A percentile compares a stretch with the other conserved stretches of the same genome.
These are phyloP conservation scores for Pseudachorutes palmiensis DNA, from an alignment of 1,140 invertebrate genomes.

Conservation along the genomic window DNA sequence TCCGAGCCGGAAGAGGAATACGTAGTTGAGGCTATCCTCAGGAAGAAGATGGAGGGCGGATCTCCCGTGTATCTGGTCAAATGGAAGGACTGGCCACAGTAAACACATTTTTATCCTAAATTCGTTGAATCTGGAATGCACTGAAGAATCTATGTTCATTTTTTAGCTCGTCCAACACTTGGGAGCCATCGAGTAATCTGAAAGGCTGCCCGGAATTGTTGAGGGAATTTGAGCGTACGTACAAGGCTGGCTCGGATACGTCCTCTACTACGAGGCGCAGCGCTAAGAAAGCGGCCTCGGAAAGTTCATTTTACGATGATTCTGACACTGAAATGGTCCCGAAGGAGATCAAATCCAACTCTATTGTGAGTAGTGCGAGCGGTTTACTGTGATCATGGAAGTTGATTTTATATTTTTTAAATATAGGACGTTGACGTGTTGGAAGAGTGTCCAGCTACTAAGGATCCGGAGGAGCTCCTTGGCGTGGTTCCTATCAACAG, in stretches of 20 bases:
- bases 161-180: not conserved
- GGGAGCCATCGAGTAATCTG: not conserved
- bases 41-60: not conserved
- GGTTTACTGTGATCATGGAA: not conserved
- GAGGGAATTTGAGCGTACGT: not conserved
- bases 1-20: not conserved
- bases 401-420: not conserved
- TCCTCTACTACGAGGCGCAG: not conserved
- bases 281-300: not conserved
- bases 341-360: not conserved
- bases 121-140: not conserved
- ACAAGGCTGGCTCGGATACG: not conserved
- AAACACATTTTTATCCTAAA: not conserved
- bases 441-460: not conserved
- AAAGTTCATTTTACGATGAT: not conserved
- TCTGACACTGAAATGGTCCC: not conserved
- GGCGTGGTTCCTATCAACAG: not conserved
- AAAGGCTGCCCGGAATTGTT: not conserved
- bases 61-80: not conserved
- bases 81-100: constrained; percentile 4
- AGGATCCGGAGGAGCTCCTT: not conserved
- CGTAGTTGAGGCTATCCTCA: not conserved
- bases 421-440: constrained; percentile 3
- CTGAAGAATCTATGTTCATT: not conserved
- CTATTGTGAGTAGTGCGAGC: not conserved